phyloP scores from a whole-genome alignment of 2,113 vertebrate species.

The Dipodomys spectabilis region DNA sequence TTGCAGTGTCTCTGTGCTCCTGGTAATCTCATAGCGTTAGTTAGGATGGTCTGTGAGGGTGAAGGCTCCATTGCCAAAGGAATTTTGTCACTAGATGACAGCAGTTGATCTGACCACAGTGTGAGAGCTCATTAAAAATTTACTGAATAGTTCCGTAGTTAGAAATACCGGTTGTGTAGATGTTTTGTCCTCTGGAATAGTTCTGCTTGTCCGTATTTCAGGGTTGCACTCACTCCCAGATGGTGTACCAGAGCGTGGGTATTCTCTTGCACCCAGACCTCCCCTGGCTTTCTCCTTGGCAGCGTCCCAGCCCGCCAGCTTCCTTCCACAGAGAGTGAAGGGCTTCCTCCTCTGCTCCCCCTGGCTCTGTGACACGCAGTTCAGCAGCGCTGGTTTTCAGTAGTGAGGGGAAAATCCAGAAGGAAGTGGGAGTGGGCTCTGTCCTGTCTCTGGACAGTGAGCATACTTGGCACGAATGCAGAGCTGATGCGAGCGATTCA shows the following conservation, averaged over 20 bases:
- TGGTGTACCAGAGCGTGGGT: conserved; percentile 2
- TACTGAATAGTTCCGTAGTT: conserved; percentile 72
- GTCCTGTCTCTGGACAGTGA: conserved; percentile 91
- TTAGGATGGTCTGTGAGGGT: conserved; percentile 64
- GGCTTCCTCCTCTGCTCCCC: conserved; percentile 76
- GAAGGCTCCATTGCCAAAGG: conserved; percentile 75
- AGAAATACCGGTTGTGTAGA: conserved; percentile 73
- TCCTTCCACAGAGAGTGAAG: conserved; percentile 76
- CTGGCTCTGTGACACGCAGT: conserved; percentile 87
- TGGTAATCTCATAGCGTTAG: conserved; percentile 74
- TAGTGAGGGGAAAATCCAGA: conserved; percentile 87
- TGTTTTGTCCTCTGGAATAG: conserved; percentile 80
- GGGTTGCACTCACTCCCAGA: neutral
- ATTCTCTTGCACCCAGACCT: conserved; percentile 33
- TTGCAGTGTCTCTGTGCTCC: conserved; percentile 69
- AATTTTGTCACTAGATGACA: conserved; percentile 73
- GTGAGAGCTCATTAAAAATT: conserved; percentile 82
- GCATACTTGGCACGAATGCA: conserved; percentile 87
- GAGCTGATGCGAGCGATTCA: conserved; percentile 88
- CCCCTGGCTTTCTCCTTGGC: conserved; percentile 58
- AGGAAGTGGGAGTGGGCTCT: conserved; percentile 88
- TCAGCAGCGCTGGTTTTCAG: conserved; percentile 87
- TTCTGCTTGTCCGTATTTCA: conserved; percentile 75
- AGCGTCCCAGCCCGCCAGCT: conserved; percentile 83
- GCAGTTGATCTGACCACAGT: conserved; percentile 75